Base-by-base conservation (phyloP, 2,888 invertebrate species). In the Euzetes globulus region DNA sequence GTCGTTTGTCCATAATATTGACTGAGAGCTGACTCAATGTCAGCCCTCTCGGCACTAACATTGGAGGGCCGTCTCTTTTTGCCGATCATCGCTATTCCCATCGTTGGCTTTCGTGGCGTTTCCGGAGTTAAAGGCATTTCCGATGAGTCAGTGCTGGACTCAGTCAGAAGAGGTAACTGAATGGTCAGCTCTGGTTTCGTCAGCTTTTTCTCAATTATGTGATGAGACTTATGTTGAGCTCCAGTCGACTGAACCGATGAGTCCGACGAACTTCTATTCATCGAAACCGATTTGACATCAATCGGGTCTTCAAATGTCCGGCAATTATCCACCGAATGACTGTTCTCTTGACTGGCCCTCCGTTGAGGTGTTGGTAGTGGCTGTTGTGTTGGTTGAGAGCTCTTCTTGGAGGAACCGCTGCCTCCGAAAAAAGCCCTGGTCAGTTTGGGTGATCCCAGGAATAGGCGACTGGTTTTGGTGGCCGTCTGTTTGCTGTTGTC, bases 21-120 rank as follows among this genome's bases (percentile, higher is more conserved):
- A 7, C 47, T 6, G 1, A 73, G 27, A 25, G 73, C 73, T n/a
- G 41, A 41, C 47, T 75, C 72, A 17, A 75, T 71, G n/a, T 55
- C 75, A 17, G 2, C 22, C 45, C 74, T 76, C 70, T 78, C 78
- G 19, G 75, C 73, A 74, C 76, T 76, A 29, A 77, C 73, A 63
- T 77, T 78, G 6, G 73, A 73, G 0, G 76, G 76, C 45, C 78
- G 78, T 22, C 79, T 79, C 78, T 82, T 82, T 79, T 82, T 81
- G 71, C 82, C 81, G 76, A 81, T 80, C 81, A 82, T 82, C 72
- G 82, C 80, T 70, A 83, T 78, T 73, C 82, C 82, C 81, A 82
- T 81, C 19, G 81, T 80, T 37, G 82, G 83, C 72, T 78, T 79
- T n/a, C 77, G 72, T 11, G 78, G 77, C 0, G 77, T 77, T 63